These are phyloP conservation scores for Leptestheria dahalacensis DNA, from an alignment of 1,140 invertebrate genomes.

Conservation along the genomic window DNA sequence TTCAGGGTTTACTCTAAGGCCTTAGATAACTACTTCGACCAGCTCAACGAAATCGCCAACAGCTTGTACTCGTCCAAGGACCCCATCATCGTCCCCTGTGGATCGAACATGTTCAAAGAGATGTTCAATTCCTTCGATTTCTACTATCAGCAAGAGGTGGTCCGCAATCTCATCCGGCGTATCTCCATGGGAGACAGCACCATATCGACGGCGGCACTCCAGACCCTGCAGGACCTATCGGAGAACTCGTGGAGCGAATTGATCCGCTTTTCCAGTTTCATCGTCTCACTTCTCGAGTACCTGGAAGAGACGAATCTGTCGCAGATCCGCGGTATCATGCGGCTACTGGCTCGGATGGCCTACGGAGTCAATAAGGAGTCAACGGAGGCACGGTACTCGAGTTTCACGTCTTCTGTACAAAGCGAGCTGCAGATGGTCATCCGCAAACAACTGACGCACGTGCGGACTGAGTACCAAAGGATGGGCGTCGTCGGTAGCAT, in stretches of 20 bases:
- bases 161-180: neutral
- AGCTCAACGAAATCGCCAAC: conserved; percentile 6
- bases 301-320: conserved; percentile 4
- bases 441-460: neutral
- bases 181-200: neutral
- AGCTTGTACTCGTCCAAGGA: conserved; percentile 1
- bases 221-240: conserved; percentile 2
- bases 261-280: conserved; percentile 2
- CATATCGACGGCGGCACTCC: neutral
- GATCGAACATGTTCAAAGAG: neutral
- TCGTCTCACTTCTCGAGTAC: conserved; percentile 10
- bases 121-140: neutral
- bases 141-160: neutral
- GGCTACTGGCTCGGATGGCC: conserved; percentile 8
- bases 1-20: conserved; percentile 3
- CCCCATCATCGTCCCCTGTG: neutral
- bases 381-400: neutral
- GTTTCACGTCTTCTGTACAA: conserved; percentile 1
- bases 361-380: conserved; percentile 6
- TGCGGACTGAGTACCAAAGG: neutral
- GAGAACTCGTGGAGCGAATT: neutral
- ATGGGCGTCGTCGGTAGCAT: conserved; percentile 3
- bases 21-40: neutral
- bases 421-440: conserved; percentile 4
- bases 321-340: conserved; percentile 8